These are phyloP conservation scores for Hypotaenidia philippensis DNA, from an alignment of 2,797 vertebrate species.

Conservation along the genomic window DNA sequence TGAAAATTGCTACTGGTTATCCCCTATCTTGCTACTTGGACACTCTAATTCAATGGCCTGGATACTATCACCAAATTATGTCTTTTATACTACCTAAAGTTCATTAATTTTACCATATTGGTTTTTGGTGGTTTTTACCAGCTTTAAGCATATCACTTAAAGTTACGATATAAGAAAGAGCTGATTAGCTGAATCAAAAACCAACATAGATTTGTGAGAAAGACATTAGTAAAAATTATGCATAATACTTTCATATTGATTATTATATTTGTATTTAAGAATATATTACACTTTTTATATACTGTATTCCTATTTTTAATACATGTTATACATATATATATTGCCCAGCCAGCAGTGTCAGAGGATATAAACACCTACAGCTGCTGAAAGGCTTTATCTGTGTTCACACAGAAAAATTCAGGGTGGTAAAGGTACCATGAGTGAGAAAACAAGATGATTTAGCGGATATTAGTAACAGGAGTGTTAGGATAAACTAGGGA, in stretches of 20 bases:
- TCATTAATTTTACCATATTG: neutral
- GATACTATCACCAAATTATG: neutral
- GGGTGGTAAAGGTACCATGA: neutral
- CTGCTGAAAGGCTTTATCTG: neutral
- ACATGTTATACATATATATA: neutral
- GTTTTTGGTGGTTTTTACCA: neutral
- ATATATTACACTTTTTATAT: neutral
- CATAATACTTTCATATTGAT: neutral
- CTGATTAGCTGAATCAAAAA: neutral
- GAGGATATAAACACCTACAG: conserved; percentile 3
- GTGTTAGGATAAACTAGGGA: neutral
- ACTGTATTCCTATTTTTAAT: neutral
- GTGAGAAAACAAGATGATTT: conserved; percentile 13
- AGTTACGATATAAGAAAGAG: neutral
- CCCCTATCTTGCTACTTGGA: neutral
- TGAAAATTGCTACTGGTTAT: neutral
- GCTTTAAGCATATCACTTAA: neutral
- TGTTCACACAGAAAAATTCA: neutral
- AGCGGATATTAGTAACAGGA: conserved; percentile 43
- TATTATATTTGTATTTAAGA: neutral
- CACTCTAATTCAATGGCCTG: neutral
- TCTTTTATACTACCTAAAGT: neutral
- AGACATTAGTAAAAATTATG: neutral
- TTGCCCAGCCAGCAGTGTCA: neutral
- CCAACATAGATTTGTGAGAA: neutral